These are phyloP conservation scores for Protophormia terraenovae DNA, from an alignment of 2,888 invertebrate species.

Conservation along the genomic window DNA sequence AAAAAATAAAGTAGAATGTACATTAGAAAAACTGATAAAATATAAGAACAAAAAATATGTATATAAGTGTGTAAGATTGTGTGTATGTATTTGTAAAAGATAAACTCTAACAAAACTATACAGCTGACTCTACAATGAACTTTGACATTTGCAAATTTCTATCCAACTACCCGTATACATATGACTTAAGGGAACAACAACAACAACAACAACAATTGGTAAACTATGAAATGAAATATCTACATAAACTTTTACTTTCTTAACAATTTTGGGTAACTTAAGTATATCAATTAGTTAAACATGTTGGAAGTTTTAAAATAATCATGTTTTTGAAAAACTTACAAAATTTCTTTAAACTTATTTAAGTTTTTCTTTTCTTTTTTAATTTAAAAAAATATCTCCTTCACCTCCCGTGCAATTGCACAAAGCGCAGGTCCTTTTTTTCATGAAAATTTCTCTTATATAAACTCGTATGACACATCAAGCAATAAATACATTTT, in stretches of 20 bases:
- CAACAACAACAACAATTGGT: no score
- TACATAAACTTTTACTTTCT: background rate
- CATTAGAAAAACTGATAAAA: background rate
- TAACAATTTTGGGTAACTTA: background rate
- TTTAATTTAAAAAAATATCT: background rate
- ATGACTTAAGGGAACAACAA: background rate
- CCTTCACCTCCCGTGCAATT: background rate
- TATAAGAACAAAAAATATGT: background rate
- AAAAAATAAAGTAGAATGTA: background rate
- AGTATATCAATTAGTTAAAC: background rate
- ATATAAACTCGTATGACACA: slow-evolving; percentile 54
- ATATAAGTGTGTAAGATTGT: background rate
- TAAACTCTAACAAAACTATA: background rate
- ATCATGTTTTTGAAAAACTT: background rate
- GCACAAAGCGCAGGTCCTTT: slow-evolving; percentile 35
- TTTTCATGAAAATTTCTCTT: slow-evolving; percentile 31
- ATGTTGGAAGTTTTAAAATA: background rate
- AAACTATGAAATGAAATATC: background rate
- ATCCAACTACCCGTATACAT: background rate
- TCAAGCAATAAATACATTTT: slow-evolving; percentile 16
- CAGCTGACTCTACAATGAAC: slow-evolving; percentile 50
- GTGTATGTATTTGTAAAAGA: background rate
- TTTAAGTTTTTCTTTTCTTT: no score
- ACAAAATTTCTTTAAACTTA: background rate
- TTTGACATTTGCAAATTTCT: slow-evolving; percentile 52